Evolutionary conservation across 2,888 invertebrate genomes (phyloP), one percentile per base, ranked within the genome.

Genomic region (Cheilosia vulpina): DNA sequence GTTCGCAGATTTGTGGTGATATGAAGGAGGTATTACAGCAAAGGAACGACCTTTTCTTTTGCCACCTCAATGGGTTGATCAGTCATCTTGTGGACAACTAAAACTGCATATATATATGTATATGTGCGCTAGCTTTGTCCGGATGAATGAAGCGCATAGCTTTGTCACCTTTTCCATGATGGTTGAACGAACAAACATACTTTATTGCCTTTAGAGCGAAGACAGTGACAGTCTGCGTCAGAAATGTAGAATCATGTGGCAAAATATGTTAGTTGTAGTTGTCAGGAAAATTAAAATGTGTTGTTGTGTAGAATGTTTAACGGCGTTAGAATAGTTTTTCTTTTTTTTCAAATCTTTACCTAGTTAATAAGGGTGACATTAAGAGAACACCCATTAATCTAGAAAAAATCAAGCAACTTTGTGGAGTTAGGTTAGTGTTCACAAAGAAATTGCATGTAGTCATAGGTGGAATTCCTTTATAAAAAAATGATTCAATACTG

Each of bases 51-150:
- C 84, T 84, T 79, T 84, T 75, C 68, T 63, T 73, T 79, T 79
- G 63, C 75, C 84, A 79, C 84, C 69, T 84, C 80, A 84, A 69
- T 80, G 63, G 80, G 60, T 65, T 84, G 84, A 75, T 80, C 78
- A 66, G 72, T 73, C 66, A 57, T 73, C 57, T 52, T 53, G 13
- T 43, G 62, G 50, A 13, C 38, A 38, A 38, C 38, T 38, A 38
- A 13, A 38, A 38, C 13, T 34, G 11, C 2, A 11, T 34, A 34
- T 11, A 34, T 34, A 34, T 34, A 3, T 34, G 21, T 41, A 9
- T 41, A 9, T 31, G 55, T 71, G 17, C 15, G n/a, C 9, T 17
- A 60, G n/a, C 31, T 11, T 58, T n/a, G 19, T 13, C 31, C 31
- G 66, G 57, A 76, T 65, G 58, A 65, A 58, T 45, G 55, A 65